A percentile compares a stretch with the other conserved stretches of the same genome.
Evolutionary conservation across 1,140 invertebrate species (phyloP).

Genomic region (Bombyx mandarina): DNA sequence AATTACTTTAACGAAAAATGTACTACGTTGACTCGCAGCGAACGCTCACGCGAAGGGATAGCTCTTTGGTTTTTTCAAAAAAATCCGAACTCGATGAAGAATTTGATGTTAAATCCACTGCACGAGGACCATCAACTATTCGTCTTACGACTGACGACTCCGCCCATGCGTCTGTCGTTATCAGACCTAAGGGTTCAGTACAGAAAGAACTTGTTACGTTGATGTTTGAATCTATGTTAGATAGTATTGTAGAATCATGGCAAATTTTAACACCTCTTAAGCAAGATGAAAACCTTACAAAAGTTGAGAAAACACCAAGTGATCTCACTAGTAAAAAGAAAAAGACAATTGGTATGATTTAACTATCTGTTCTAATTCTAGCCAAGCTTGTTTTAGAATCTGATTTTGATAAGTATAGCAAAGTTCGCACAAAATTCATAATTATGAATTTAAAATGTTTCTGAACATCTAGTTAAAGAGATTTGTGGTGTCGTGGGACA

Average conservation of each 20-base stretch:
- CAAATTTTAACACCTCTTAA: conserved; percentile 29
- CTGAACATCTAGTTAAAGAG: too few relatives aligned
- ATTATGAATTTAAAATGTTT: too few relatives aligned
- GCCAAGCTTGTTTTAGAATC: too few relatives aligned
- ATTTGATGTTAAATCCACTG: conserved; percentile 19
- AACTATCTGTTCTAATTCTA: neutral
- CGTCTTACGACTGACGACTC: conserved; percentile 31
- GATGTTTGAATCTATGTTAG: conserved; percentile 51
- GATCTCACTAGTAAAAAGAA: conserved; percentile 38
- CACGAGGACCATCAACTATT: conserved; percentile 23
- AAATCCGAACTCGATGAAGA: conserved; percentile 11
- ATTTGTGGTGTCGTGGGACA: too few relatives aligned
- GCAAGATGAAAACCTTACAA: conserved; percentile 18
- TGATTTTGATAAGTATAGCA: too few relatives aligned
- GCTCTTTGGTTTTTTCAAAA: conserved; percentile 25
- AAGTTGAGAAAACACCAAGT: conserved; percentile 31
- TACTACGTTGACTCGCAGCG: conserved; percentile 37
- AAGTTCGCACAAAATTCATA: too few relatives aligned
- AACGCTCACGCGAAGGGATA: conserved; percentile 38
- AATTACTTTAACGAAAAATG: conserved; percentile 16
- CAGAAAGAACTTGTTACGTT: conserved; percentile 45
- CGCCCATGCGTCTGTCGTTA: conserved; percentile 10
- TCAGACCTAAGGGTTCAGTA: conserved; percentile 31
- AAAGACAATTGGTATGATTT: conserved; percentile 23
- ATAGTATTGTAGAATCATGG: conserved; percentile 48